Percentiles rank a stretch among this genome's conserved stretches.
These are phyloP conservation scores for Spicauda simplicius DNA, from an alignment of 2,888 invertebrate genomes.

Conservation along the genomic window DNA sequence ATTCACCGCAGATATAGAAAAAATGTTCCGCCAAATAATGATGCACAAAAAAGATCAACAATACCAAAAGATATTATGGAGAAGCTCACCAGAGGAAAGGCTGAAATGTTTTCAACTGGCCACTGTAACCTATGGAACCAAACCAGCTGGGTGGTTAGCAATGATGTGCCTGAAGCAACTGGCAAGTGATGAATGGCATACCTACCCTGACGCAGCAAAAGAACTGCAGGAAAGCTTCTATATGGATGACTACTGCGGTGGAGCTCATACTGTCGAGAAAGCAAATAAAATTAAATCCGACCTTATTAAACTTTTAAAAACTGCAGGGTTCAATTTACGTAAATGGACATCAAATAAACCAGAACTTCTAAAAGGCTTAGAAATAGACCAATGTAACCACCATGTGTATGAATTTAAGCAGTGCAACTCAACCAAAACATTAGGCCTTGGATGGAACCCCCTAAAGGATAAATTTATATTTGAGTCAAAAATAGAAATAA, in stretches of 20 bases:
- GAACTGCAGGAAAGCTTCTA: constrained; percentile 21
- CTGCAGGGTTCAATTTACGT: constrained; percentile 33
- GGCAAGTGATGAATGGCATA: constrained; percentile 31
- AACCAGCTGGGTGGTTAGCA: constrained; percentile 36
- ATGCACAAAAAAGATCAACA: constrained; percentile 35
- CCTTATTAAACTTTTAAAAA: constrained; percentile 23
- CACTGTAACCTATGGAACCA: constrained; percentile 37
- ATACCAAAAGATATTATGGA: constrained; percentile 37
- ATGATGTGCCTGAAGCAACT: constrained; percentile 41
- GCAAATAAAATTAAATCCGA: constrained; percentile 5
- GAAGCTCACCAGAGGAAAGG: constrained; percentile 15
- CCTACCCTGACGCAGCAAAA: constrained; percentile 23
- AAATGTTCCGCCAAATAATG: constrained; percentile 39
- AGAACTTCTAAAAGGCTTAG: constrained; percentile 14
- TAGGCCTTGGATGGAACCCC: constrained; percentile 33
- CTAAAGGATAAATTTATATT: constrained; percentile 29
- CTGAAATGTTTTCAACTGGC: constrained; percentile 29
- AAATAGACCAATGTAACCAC: constrained; percentile 7
- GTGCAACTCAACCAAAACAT: constrained; percentile 29
- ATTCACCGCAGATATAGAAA: constrained; percentile 40
- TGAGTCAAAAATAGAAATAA: not conserved
- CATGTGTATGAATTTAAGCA: constrained; percentile 11
- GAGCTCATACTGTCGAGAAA: constrained; percentile 7
- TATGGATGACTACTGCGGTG: constrained; percentile 31
- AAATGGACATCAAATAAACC: constrained; percentile 36